phyloP scores from a whole-genome alignment of 2,797 vertebrate species.

The Pseudopleuronectes americanus region DNA sequence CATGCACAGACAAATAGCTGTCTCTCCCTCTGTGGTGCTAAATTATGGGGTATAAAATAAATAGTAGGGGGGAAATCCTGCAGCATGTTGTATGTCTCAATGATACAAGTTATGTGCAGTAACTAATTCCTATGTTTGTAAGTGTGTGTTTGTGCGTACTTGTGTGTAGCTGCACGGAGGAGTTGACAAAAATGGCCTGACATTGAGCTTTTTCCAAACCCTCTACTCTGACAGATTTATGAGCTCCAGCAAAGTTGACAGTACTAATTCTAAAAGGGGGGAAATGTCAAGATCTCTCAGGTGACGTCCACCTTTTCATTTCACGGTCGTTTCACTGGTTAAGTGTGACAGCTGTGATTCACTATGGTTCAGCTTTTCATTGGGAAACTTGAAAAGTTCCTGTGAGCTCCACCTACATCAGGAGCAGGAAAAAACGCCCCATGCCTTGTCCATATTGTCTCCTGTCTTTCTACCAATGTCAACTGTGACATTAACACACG shows the following conservation, averaged over 20 bases:
- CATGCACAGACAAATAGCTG: conserved; percentile 17
- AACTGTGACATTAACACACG: too few relatives aligned
- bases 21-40: not conserved
- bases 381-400: conserved; percentile 3
- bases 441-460: not conserved
- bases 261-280: conserved; percentile 25
- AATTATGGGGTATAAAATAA: conserved; percentile 40
- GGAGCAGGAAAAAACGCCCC: conserved; percentile 5
- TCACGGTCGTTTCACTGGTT: conserved; percentile 17
- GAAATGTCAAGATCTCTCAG: conserved; percentile 38
- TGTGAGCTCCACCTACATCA: conserved; percentile 11
- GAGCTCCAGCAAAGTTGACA: conserved; percentile 1
- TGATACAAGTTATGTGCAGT: conserved; percentile 25
- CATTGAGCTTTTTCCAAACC: conserved; percentile 13
- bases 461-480: too few relatives aligned
- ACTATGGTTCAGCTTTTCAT: conserved; percentile 1
- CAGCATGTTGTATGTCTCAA: conserved; percentile 17
- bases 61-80: conserved; percentile 28
- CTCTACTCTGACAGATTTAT: conserved; percentile 26
- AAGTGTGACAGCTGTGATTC: conserved; percentile 35
- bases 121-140: conserved; percentile 10
- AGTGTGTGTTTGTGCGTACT: not conserved
- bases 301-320: conserved; percentile 41
- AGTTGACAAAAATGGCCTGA: conserved; percentile 7
- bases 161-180: conserved; percentile 18